Evolutionary conservation across 1,140 invertebrate species (phyloP), one percentile per base, ranked within the genome.

Genomic region (Neotoxoptera formosana): DNA sequence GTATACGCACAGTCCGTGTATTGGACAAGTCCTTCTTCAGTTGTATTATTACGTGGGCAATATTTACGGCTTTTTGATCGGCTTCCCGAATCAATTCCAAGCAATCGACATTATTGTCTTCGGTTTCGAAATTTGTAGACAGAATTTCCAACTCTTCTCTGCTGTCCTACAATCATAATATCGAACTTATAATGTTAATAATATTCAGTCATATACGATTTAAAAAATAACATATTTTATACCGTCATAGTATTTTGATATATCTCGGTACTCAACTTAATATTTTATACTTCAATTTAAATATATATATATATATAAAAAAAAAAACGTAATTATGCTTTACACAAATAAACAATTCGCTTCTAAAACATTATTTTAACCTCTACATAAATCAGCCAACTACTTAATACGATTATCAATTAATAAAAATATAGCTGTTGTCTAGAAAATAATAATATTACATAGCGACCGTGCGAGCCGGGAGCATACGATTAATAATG

Each of bases 61-160:
- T 45, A 83, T 81, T 20, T 17, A 17, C 81, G 8, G 36, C 91
- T 6, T 67, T 93, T 53, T 23, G 8, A 30, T 93, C 91, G 8
- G 48, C 25, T n/a, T 56, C 0, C 8, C 9, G 34, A 25, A 86
- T 51, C 20, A 7, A 9, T 17, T 48, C 41, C 9, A 92, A 36
- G 25, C 0, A 30, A 34, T 30, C 47, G 6, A 0, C 76, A 20
- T 8, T 3, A 14, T n/a, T n/a, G n/a, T 84, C 91, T 0, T 81
- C 45, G 20, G 0, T 25, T 25, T 41, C 36, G 0, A 41, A 41
- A 60, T 25, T 14, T 48, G 81, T 23, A 25, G 76, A 84, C 11
- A 8, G 3, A 9, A 92, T 84, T 92, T 92, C 91, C 48, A 41
- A 41, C 45, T 92, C 91, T 30, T 81, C 76, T 20, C 17, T 84